A percentile compares a stretch with the other conserved stretches of the same genome.
These are phyloP conservation scores for Marasmarcha lunaedactyla DNA, from an alignment of 2,888 invertebrate species.

Conservation along the genomic window DNA sequence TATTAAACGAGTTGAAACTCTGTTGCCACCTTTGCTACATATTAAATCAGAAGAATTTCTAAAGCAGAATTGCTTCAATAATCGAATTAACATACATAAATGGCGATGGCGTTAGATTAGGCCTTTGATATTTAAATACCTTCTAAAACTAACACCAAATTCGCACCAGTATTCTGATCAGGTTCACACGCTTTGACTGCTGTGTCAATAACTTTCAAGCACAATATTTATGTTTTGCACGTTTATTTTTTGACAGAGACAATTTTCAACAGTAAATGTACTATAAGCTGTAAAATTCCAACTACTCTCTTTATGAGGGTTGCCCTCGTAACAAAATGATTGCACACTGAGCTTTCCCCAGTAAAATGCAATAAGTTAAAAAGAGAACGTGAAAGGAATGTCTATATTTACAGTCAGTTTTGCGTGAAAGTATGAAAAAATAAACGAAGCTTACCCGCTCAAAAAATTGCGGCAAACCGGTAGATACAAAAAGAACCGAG, in stretches of 20 bases:
- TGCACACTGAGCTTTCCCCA: constrained; percentile 37
- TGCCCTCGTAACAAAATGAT: constrained; percentile 48
- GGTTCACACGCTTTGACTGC: too few relatives aligned
- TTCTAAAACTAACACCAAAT: too few relatives aligned
- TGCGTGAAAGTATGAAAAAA: constrained; percentile 5
- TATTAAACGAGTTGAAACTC: too few relatives aligned
- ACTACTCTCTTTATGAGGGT: constrained; percentile 52
- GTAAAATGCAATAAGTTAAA: constrained; percentile 44
- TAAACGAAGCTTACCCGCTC: constrained; percentile 1
- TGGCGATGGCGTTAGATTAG: too few relatives aligned
- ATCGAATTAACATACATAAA: too few relatives aligned
- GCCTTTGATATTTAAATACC: too few relatives aligned
- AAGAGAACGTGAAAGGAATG: constrained; percentile 35
- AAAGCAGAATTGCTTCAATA: too few relatives aligned
- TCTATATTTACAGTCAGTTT: constrained; percentile 12
- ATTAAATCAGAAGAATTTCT: too few relatives aligned
- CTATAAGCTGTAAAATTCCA: constrained; percentile 43
- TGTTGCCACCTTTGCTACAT: too few relatives aligned
- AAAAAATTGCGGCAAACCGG: not conserved
- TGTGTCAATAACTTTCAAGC: not conserved
- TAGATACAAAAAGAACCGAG: not conserved
- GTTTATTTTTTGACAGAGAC: constrained; percentile 10
- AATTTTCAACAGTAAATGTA: constrained; percentile 35
- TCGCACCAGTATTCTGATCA: too few relatives aligned
- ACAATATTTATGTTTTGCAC: not conserved